Evolutionary conservation across 2,797 vertebrate species (phyloP).

Genomic region (Mormyrops boulengeri): DNA sequence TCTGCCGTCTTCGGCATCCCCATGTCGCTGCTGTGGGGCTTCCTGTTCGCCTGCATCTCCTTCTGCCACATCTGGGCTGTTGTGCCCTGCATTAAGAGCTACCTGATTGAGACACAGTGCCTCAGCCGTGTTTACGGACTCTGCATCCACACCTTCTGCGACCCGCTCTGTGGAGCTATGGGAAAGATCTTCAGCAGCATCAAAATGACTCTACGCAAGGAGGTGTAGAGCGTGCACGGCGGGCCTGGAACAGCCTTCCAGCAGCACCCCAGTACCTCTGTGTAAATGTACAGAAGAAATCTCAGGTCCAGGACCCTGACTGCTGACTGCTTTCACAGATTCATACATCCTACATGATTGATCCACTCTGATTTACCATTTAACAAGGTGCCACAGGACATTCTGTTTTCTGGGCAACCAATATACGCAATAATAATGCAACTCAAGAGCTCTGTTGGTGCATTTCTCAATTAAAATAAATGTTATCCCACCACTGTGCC

Average conservation of each 20-base stretch:
- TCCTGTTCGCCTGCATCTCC: slow-evolving; percentile 90
- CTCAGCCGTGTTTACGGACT: slow-evolving; percentile 85
- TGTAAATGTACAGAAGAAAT: neutral
- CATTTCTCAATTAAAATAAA: neutral
- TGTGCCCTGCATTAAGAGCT: slow-evolving; percentile 94
- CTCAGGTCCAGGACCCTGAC: neutral
- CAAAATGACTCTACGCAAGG: slow-evolving; percentile 75
- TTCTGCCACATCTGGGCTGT: slow-evolving; percentile 97
- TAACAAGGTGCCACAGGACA: neutral
- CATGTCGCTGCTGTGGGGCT: slow-evolving; percentile 83
- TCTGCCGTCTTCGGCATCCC: slow-evolving; percentile 83
- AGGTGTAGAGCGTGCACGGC: slow-evolving; percentile 52
- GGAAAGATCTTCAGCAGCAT: slow-evolving; percentile 80
- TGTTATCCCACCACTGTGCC: neutral
- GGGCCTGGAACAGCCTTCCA: neutral
- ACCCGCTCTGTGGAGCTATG: slow-evolving; percentile 81
- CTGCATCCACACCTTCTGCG: slow-evolving; percentile 92
- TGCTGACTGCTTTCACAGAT: neutral
- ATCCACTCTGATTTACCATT: neutral
- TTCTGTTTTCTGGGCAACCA: neutral
- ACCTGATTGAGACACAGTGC: slow-evolving; percentile 90
- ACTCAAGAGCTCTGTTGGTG: neutral
- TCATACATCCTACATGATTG: neutral
- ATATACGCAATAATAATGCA: neutral
- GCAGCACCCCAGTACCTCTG: neutral